Evolutionary conservation across 2,113 vertebrate species (phyloP), one percentile per base, ranked within the genome.

Genomic region (Ageneiosus marmoratus): DNA sequence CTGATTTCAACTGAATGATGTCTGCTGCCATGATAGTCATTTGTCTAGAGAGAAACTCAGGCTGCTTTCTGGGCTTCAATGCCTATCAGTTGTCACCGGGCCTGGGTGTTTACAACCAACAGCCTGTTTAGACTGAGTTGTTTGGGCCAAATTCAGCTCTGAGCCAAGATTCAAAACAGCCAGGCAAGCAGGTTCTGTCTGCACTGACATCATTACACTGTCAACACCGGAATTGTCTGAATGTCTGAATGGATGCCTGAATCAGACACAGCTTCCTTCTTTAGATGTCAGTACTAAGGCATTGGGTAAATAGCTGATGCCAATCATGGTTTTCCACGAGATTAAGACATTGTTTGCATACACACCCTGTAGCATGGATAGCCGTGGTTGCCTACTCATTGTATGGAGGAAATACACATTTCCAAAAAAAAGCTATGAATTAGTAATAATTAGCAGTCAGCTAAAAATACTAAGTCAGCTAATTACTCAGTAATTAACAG

Each of bases 171-270:
- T 60, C 34, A 34, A 60, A 60, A 41, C 24, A 7, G 22, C 34
- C 55, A 78, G 55, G 29, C 53, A 78, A 20, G 55, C 55, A 60
- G 37, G 34, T 46, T 78, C 37, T 60, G 76, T 55, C 73, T 76
- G 29, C 29, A 55, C 50, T 37, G 73, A 53, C 73, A 53, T 50
- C 70, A 50, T 75, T 74, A 74, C 9, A 9, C 18, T 22, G 27
- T 75, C 51, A 55, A 37, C 29, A 53, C 51, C 11, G 50, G 50
- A 55, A 29, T 13, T 75, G 27, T 75, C 48, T 16, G 63, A 37
- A 69, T 37, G 34, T 46, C 24, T 74, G 76, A 78, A 78, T 78
- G 76, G 34, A 46, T 58, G 76, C 27, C 24, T 78, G 37, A 78
- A 60, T 27, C 55, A 78, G 55, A 44, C 55, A 60, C 24, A 3